Percentiles rank a stretch among this genome's conserved stretches.
These are phyloP conservation scores for Lasioglossum villosulum DNA, from an alignment of 2,888 invertebrate genomes.

Conservation along the genomic window DNA sequence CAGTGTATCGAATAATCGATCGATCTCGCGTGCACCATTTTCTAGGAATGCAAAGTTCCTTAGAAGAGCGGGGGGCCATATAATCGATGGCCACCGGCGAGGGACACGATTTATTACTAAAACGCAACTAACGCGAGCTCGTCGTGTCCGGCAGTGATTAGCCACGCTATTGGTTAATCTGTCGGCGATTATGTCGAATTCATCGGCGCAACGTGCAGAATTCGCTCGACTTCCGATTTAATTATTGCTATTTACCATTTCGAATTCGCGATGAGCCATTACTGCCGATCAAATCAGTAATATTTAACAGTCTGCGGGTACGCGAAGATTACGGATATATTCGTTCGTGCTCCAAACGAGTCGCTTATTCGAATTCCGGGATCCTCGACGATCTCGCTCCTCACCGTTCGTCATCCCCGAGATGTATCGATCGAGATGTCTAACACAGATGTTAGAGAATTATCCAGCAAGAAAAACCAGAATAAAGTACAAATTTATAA, in stretches of 20 bases:
- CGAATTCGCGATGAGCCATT: conserved; percentile 70
- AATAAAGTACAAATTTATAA: neutral
- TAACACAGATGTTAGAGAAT: neutral
- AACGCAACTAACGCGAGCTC: conserved; percentile 67
- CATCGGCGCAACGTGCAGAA: conserved; percentile 72
- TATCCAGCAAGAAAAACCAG: neutral
- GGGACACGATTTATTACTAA: conserved; percentile 65
- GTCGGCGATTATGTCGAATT: conserved; percentile 74
- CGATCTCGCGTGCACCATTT: conserved; percentile 8
- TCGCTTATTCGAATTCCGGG: conserved; percentile 21
- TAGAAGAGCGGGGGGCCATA: conserved; percentile 16
- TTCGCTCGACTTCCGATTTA: conserved; percentile 75
- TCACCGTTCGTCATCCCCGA: neutral
- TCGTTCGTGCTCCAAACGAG: conserved; percentile 29
- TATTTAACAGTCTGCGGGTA: conserved; percentile 58
- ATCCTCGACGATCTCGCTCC: neutral
- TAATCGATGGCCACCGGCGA: conserved; percentile 31
- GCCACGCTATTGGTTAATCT: conserved; percentile 74
- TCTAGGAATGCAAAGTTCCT: conserved; percentile 22
- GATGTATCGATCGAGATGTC: neutral
- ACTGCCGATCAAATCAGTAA: conserved; percentile 64
- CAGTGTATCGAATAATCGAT: conserved; percentile 4
- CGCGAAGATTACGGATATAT: conserved; percentile 55
- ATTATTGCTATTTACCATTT: conserved; percentile 76
- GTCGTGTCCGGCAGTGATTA: conserved; percentile 68